Base-by-base conservation (phyloP, 2,888 invertebrate genomes). In the Trichogramma dendrolimi region DNA sequence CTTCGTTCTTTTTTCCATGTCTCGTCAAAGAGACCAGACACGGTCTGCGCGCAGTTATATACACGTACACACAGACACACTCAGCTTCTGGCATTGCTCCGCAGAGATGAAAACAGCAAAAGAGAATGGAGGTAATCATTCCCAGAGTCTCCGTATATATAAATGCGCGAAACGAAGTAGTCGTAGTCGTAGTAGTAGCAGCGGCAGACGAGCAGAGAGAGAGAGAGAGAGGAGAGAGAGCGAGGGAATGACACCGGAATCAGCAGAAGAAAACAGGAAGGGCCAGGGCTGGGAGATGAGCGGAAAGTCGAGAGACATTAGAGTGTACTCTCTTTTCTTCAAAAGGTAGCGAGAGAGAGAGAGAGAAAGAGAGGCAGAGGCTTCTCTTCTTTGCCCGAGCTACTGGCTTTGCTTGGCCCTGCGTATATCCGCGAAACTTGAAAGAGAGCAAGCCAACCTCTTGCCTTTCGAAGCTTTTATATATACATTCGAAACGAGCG, bases 101-200 rank as follows among this genome's bases (percentile, higher is more conserved):
- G 27, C n/a, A 14, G 40, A 42, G 44, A 44, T n/a, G 43, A 8
- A 43, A 50, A 27, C 41, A 52, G 27, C 50, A 50, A 44, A 47
- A 62, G 43, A 56, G 52, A 55, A 43, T 53, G 61, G 63, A 66
- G 64, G 67, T 68, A 69, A 70, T 70, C 67, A 68, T 68, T 68
- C 65, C 64, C 60, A 11, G 59, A 57, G 56, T 43, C 47, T 10
- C 39, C 41, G 14, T 49, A 63, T 55, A 60, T 59, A 67, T 62
- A 59, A 58, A 61, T 42, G 57, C 57, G 55, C 43, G 47, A 59
- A 64, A 58, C 50, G 48, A 61, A 52, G 53, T 27, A 27, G 27
- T 27, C 27, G 27, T 27, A 27, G 27, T 27, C 27, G 27, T 27
- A 27, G 27, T 27, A 27, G 27, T 27, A 27, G 27, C 27, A 27